These are phyloP conservation scores for Melanaphis sacchari DNA, from an alignment of 1,140 invertebrate genomes.

Conservation along the genomic window DNA sequence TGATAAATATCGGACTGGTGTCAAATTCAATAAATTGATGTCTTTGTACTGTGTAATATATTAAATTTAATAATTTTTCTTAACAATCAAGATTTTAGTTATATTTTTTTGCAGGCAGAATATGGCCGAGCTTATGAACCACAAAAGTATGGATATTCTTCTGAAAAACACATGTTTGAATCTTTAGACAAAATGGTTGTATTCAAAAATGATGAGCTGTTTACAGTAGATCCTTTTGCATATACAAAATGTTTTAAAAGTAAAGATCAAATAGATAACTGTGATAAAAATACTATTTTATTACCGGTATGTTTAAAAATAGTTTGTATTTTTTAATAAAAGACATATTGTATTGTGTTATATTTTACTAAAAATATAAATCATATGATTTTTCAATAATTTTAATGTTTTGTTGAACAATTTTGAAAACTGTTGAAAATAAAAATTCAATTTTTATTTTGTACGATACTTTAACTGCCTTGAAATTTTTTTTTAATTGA, in stretches of 20 bases:
- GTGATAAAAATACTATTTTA: background rate
- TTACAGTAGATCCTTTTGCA: conserved; percentile 2
- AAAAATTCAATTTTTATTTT: too few species aligned
- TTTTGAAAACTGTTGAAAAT: background rate
- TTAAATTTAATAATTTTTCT: background rate
- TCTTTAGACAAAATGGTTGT: conserved; percentile 34
- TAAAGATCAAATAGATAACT: background rate
- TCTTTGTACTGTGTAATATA: conserved; percentile 27
- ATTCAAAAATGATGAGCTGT: background rate
- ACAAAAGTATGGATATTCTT: conserved; percentile 41
- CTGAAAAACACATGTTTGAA: conserved; percentile 51
- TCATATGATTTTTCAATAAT: background rate
- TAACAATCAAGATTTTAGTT: background rate
- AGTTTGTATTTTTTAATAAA: background rate
- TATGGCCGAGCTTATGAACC: conserved; percentile 40
- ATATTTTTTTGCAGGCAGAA: background rate
- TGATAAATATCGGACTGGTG: background rate
- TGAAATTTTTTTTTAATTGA: too few species aligned
- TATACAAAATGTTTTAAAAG: background rate
- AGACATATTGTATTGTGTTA: background rate
- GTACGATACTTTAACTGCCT: too few species aligned
- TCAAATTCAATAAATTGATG: background rate
- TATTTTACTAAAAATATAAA: background rate
- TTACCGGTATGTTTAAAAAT: conserved; percentile 7
- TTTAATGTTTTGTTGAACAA: background rate